Evolutionary conservation across 2,797 vertebrate species (phyloP).

Genomic region (Pseudotriccus pelzelni): DNA sequence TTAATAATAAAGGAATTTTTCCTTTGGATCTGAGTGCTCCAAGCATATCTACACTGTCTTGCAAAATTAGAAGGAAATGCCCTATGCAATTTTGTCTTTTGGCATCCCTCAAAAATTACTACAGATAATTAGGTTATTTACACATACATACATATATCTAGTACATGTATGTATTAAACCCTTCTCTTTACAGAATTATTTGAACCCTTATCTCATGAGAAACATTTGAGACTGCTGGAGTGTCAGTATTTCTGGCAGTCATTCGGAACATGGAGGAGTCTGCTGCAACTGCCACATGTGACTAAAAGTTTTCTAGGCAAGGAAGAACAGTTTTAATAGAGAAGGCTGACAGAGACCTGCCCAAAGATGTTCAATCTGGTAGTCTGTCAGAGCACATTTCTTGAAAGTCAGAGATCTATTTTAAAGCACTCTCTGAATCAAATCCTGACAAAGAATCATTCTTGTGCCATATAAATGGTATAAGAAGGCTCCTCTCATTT

Average conservation of each 20-base stretch:
- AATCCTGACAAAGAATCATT: neutral
- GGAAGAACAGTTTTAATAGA: neutral
- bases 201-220: neutral
- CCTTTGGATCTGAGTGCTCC: neutral
- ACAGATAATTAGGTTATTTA: neutral
- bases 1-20: neutral
- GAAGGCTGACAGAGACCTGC: neutral
- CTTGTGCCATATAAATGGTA: neutral
- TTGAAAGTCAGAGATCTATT: neutral
- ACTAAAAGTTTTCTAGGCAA: neutral
- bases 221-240: neutral
- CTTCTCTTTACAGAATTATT: neutral
- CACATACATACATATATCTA: neutral
- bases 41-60: neutral
- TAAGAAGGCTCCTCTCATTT: neutral
- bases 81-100: neutral
- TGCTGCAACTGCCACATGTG: neutral
- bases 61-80: neutral
- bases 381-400: neutral
- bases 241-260: neutral
- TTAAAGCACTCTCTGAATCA: neutral
- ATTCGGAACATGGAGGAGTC: neutral
- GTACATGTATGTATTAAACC: neutral
- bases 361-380: neutral
- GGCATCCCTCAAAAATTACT: neutral